These are phyloP conservation scores for Holotrichia oblita DNA, from an alignment of 1,140 invertebrate genomes.

Conservation along the genomic window DNA sequence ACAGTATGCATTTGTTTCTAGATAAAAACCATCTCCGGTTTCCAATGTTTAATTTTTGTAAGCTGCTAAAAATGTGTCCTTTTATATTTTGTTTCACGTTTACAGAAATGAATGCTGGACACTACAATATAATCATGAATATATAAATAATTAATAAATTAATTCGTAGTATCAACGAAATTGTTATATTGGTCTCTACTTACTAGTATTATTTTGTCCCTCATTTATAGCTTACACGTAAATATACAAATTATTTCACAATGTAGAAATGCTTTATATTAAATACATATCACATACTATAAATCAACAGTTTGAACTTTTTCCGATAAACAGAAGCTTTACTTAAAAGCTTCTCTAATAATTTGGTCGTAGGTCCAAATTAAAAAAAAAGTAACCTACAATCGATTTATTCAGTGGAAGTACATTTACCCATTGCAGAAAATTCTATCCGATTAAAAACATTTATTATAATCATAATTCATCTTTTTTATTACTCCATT, in stretches of 20 bases:
- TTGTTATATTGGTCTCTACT: not conserved
- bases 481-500: conserved; percentile 43
- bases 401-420: conserved; percentile 8
- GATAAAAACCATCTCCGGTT: too few relatives aligned
- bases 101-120: too few relatives aligned
- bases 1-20: too few relatives aligned
- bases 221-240: not conserved
- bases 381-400: not conserved
- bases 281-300: not conserved
- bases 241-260: conserved; percentile 2
- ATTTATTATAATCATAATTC: conserved; percentile 51
- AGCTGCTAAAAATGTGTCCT: too few relatives aligned
- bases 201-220: not conserved
- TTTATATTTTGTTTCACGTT: too few relatives aligned
- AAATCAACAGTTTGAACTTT: conserved; percentile 30
- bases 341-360: not conserved
- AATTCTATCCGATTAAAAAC: not conserved
- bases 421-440: not conserved
- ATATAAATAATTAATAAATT: too few relatives aligned
- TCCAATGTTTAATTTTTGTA: too few relatives aligned
- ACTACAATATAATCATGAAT: too few relatives aligned
- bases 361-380: conserved; percentile 26
- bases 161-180: not conserved
- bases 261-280: conserved; percentile 20
- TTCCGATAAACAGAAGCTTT: not conserved